These are phyloP conservation scores for Ardeotis arabs DNA, from an alignment of 2,113 vertebrate genomes.

Conservation along the genomic window DNA sequence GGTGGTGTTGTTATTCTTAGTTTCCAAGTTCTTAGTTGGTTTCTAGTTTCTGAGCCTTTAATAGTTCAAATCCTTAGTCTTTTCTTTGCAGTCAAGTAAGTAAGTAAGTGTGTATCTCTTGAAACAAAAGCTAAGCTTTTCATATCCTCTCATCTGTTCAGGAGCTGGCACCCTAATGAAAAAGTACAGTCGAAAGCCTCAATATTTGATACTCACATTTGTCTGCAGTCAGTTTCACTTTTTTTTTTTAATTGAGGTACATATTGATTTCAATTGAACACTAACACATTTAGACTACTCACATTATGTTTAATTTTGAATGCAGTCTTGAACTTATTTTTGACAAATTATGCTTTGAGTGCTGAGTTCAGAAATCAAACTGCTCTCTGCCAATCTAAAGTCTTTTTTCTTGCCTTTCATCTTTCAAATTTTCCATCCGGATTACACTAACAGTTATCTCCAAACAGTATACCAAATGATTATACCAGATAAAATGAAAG, in stretches of 20 bases:
- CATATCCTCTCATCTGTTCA: not conserved
- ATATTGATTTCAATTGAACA: not conserved
- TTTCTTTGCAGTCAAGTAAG: not conserved
- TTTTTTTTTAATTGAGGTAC: not conserved
- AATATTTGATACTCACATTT: not conserved
- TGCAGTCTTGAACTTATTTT: not conserved
- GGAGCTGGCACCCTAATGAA: not conserved
- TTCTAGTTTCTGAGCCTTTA: not conserved
- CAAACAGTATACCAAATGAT: not conserved
- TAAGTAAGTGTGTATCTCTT: not conserved
- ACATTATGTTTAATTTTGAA: not conserved
- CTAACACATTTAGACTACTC: not conserved
- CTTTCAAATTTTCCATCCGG: not conserved
- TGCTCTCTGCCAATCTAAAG: not conserved
- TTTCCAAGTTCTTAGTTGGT: not conserved
- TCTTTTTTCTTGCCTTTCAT: not conserved
- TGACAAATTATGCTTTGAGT: not conserved
- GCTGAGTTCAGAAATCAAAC: not conserved
- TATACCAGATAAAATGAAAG: not conserved
- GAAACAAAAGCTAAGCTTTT: not conserved
- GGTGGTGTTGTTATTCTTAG: not conserved
- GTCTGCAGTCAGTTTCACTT: not conserved
- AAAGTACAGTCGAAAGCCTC: not conserved
- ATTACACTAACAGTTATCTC: not conserved
- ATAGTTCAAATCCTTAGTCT: not conserved